Evolutionary conservation across 2,888 invertebrate genomes (phyloP).

Genomic region (Hemithea aestivaria): DNA sequence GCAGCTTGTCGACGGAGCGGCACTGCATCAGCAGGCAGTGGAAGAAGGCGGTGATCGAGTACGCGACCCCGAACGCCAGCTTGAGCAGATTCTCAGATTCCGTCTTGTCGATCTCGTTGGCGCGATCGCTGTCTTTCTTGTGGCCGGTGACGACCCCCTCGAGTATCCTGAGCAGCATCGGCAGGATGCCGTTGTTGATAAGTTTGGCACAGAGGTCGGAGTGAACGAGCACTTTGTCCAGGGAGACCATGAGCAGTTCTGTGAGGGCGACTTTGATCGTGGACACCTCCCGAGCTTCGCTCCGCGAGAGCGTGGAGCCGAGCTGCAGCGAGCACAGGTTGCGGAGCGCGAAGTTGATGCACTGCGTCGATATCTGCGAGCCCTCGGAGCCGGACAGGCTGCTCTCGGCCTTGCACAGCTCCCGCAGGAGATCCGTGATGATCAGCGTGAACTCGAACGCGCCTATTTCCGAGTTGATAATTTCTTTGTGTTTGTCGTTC

Average conservation of each 20-base stretch:
- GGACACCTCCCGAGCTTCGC: conserved; percentile 55
- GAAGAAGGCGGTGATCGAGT: conserved; percentile 79
- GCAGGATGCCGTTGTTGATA: conserved; percentile 80
- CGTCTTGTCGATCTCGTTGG: conserved; percentile 44
- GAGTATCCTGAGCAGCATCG: conserved; percentile 78
- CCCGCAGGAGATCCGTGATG: conserved; percentile 77
- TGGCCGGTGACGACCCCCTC: conserved; percentile 76
- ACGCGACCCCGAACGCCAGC: conserved; percentile 80
- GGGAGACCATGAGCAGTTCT: conserved; percentile 76
- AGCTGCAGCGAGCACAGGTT: conserved; percentile 81
- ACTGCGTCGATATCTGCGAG: conserved; percentile 77
- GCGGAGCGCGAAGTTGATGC: conserved; percentile 80
- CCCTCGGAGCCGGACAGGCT: conserved; percentile 73
- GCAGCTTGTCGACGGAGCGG: conserved; percentile 68
- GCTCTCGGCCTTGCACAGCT: conserved; percentile 74
- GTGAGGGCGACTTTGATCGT: conserved; percentile 77
- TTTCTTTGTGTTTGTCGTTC: conserved; percentile 70
- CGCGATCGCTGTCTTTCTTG: conserved; percentile 46
- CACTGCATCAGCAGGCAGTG: conserved; percentile 79
- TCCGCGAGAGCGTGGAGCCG: conserved; percentile 60
- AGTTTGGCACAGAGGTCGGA: conserved; percentile 77
- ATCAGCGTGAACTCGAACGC: conserved; percentile 78
- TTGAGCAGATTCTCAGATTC: conserved; percentile 77
- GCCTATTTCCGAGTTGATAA: conserved; percentile 73
- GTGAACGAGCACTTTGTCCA: conserved; percentile 75